Percentiles rank a stretch among this genome's conserved stretches.
Conservation (phyloP, 1,140 invertebrate genomes). For the Scaptomyza hsui region DNA sequence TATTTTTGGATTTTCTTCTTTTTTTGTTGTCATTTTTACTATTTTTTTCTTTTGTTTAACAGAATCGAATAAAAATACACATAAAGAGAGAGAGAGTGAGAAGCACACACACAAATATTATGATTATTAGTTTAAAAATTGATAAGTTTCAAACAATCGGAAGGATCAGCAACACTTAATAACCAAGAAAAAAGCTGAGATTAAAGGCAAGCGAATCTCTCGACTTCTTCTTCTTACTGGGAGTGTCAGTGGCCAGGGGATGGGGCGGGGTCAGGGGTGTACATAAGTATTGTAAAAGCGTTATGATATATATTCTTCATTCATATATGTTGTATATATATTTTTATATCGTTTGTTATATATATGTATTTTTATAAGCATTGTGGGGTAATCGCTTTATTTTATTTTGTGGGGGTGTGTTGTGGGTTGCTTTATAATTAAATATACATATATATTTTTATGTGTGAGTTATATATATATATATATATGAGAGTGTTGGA, state of each 20-base stretch:
- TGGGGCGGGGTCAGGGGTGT: conserved; percentile 12
- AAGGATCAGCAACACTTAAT: conserved; percentile 42
- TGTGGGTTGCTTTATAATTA: conserved; percentile 2
- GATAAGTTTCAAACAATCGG: conserved; percentile 48
- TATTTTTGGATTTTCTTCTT: conserved; percentile 17
- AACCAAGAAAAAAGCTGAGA: not conserved
- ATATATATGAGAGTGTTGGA: conserved; percentile 5
- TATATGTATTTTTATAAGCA: conserved; percentile 50
- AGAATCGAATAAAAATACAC: conserved; percentile 17
- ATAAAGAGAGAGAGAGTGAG: not conserved
- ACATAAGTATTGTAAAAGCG: conserved; percentile 42
- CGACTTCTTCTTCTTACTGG: not conserved
- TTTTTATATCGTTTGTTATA: conserved; percentile 34
- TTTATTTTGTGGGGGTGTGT: conserved; percentile 16
- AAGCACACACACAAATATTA: conserved; percentile 7
- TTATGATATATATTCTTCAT: conserved; percentile 52
- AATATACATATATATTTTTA: conserved; percentile 6
- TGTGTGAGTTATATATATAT: conserved; percentile 17
- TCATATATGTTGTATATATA: conserved; percentile 56
- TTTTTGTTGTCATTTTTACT: conserved; percentile 8
- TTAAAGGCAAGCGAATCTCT: conserved; percentile 9
- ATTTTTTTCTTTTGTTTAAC: conserved; percentile 21
- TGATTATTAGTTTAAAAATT: not conserved
- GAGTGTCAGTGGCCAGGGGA: conserved; percentile 8
- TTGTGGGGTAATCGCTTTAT: conserved; percentile 47